Evolutionary conservation across 2,888 invertebrate genomes (phyloP).

Genomic region (Sinelater perroti): DNA sequence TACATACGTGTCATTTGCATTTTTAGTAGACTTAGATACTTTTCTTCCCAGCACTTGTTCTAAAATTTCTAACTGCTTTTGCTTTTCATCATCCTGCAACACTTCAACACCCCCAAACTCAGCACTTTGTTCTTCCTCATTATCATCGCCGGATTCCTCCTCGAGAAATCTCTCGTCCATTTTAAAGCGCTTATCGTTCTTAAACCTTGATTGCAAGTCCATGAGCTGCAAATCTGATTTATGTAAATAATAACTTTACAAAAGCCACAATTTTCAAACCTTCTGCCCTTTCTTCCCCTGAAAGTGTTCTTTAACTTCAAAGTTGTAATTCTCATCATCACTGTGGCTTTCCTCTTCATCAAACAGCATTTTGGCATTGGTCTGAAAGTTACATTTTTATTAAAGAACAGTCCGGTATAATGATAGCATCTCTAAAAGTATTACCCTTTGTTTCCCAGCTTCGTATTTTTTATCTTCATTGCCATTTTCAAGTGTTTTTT

Average conservation of each 20-base stretch:
- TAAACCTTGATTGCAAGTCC: conserved; percentile 75
- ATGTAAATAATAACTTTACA: background rate
- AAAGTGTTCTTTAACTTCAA: conserved; percentile 72
- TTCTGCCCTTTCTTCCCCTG: conserved; percentile 72
- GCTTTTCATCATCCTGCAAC: conserved; percentile 52
- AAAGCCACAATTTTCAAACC: conserved; percentile 54
- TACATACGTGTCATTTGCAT: conserved; percentile 30
- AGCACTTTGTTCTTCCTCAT: conserved; percentile 41
- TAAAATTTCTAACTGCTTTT: conserved; percentile 63
- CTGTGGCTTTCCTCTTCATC: conserved; percentile 41
- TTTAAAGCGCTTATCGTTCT: conserved; percentile 79
- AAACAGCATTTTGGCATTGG: no score
- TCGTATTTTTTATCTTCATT: background rate
- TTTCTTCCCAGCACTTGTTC: conserved; percentile 59
- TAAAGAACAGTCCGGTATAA: no score
- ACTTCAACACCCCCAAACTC: conserved; percentile 8
- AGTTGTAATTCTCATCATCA: conserved; percentile 65
- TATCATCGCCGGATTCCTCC: conserved; percentile 59
- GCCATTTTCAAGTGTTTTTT: background rate
- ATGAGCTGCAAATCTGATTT: conserved; percentile 63
- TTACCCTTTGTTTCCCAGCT: no score
- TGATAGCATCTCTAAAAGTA: no score
- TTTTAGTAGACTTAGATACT: conserved; percentile 33
- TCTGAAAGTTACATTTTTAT: no score
- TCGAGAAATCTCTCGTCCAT: conserved; percentile 79